These are phyloP conservation scores for Xenopus tropicalis DNA, from an alignment of 2,113 vertebrate genomes.

Conservation along the genomic window UCB_Xtro_10.0 CM004451.2:16642001-16642500, in stretches of 20 bases:
- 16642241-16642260: constrained; percentile 19
- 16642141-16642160: not conserved
- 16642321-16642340: constrained; percentile 21
- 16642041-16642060: too few species aligned
- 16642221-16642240: not conserved
- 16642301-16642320: constrained; percentile 19
- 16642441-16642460: too few species aligned
- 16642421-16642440: constrained; percentile 19
- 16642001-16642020: too few species aligned
- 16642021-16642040: too few species aligned
- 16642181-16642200: not conserved
- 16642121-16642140: too few species aligned
- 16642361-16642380: constrained; percentile 32
- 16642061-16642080: too few species aligned
- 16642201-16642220: not conserved
- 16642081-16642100: too few species aligned
- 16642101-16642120: too few species aligned
- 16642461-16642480: too few species aligned
- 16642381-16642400: constrained; percentile 28
- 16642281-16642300: constrained; percentile 8
- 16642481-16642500: too few species aligned
- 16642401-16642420: constrained; percentile 42
- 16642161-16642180: not conserved
- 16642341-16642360: constrained; percentile 22
- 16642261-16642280: constrained; percentile 23